These are phyloP conservation scores for Hirudinaria manillensis DNA, from an alignment of 2,888 invertebrate genomes.

Conservation along the genomic window DNA sequence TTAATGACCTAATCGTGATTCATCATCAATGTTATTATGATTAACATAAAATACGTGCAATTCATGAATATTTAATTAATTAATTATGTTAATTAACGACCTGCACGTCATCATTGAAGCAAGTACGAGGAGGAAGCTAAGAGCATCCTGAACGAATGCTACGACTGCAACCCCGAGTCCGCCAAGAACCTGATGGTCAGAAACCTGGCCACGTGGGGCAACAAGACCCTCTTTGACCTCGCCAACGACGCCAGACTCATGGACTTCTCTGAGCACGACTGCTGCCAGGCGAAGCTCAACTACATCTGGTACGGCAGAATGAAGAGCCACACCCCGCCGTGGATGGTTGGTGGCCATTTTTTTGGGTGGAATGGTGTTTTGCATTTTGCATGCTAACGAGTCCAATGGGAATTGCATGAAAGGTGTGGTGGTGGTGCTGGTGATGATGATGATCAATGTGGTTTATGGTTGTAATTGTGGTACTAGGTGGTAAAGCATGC, in stretches of 20 bases:
- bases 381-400: too few species aligned
- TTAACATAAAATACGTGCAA: too few species aligned
- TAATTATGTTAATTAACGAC: too few species aligned
- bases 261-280: slow-evolving; percentile 52
- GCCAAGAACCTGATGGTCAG: slow-evolving; percentile 48
- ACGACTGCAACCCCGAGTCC: slow-evolving; percentile 45
- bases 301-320: slow-evolving; percentile 53
- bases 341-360: slow-evolving; percentile 44
- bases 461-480: background rate
- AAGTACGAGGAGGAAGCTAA: slow-evolving; percentile 48
- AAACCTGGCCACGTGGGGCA: slow-evolving; percentile 45
- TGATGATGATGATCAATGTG: background rate
- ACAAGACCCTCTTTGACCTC: slow-evolving; percentile 46
- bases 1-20: background rate
- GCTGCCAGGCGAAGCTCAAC: slow-evolving; percentile 53
- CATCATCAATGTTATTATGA: too few species aligned
- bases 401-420: too few species aligned
- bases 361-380: background rate
- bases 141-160: slow-evolving; percentile 49
- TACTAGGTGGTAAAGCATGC: too few species aligned
- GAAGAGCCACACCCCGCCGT: slow-evolving; percentile 49
- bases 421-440: too few species aligned
- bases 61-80: too few species aligned
- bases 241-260: slow-evolving; percentile 49
- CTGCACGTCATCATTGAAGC: slow-evolving; percentile 39